Evolutionary conservation across 2,797 vertebrate genomes (phyloP).

Genomic region (Scyliorhinus canicula): DNA sequence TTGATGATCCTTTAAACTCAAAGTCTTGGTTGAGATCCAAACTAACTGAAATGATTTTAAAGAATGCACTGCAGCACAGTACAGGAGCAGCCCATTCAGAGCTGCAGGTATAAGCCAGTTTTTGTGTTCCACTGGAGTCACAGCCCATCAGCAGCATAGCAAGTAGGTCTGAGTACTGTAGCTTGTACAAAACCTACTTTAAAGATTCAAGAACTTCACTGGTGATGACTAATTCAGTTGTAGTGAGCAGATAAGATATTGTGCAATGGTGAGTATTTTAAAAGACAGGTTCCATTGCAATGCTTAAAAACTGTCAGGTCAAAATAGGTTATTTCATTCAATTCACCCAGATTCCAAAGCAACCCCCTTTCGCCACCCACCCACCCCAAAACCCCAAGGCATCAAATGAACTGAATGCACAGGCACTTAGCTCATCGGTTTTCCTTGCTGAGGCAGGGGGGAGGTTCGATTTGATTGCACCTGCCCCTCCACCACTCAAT

Average conservation of each 20-base stretch:
- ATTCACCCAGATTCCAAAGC: background rate
- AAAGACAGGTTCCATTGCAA: background rate
- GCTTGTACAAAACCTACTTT: background rate
- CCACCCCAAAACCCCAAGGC: too few species aligned
- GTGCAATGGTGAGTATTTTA: background rate
- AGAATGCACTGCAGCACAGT: background rate
- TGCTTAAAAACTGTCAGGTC: background rate
- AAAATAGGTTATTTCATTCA: background rate
- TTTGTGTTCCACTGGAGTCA: background rate
- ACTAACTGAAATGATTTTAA: background rate
- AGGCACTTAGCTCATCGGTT: too few species aligned
- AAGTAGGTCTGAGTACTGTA: background rate
- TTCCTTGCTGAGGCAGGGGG: too few species aligned
- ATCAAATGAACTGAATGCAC: too few species aligned
- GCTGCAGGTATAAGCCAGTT: background rate
- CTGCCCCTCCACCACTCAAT: background rate
- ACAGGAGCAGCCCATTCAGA: background rate
- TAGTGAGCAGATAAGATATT: background rate
- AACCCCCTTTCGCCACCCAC: too few species aligned
- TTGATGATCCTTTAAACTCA: background rate
- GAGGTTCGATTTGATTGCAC: too few species aligned
- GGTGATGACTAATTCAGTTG: background rate
- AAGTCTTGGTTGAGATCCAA: background rate
- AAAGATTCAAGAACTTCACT: background rate
- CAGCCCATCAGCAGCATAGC: background rate